Evolutionary conservation across 2,113 vertebrate genomes (phyloP).

Genomic region (Enhydra lutris): DNA sequence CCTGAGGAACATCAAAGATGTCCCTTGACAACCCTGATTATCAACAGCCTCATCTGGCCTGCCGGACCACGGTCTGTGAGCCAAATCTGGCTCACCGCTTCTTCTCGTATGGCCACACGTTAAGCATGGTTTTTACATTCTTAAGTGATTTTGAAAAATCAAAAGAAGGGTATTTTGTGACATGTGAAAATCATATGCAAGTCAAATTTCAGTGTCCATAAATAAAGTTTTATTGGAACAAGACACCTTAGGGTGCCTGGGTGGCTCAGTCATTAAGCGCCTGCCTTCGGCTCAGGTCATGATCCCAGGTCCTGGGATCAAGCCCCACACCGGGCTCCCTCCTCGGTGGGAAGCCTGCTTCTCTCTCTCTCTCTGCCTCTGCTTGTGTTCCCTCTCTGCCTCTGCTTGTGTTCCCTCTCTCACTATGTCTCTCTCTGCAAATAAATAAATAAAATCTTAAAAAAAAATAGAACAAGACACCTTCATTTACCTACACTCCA

Average conservation of each 20-base stretch:
- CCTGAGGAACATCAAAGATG: not conserved
- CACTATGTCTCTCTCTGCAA: no score
- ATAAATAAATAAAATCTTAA: no score
- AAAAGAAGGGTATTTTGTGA: not conserved
- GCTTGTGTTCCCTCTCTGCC: no score
- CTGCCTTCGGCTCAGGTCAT: no score
- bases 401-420: no score
- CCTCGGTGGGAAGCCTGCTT: no score
- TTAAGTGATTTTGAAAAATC: not conserved
- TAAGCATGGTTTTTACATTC: not conserved
- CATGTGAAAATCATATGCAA: not conserved
- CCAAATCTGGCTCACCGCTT: not conserved
- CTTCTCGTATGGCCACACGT: not conserved
- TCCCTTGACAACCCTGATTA: not conserved
- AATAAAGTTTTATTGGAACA: not conserved
- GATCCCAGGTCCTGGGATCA: no score
- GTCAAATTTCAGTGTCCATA: not conserved
- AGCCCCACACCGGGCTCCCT: no score
- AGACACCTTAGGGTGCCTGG: not conserved
- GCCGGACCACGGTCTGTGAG: fast-evolving
- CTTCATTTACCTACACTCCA: not conserved
- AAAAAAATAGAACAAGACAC: not conserved
- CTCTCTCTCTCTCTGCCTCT: no score
- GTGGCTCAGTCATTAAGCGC: no score
- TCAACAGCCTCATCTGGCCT: not conserved